Conservation (phyloP, 2,797 vertebrate species). For the Phoxinus dragarum region DNA sequence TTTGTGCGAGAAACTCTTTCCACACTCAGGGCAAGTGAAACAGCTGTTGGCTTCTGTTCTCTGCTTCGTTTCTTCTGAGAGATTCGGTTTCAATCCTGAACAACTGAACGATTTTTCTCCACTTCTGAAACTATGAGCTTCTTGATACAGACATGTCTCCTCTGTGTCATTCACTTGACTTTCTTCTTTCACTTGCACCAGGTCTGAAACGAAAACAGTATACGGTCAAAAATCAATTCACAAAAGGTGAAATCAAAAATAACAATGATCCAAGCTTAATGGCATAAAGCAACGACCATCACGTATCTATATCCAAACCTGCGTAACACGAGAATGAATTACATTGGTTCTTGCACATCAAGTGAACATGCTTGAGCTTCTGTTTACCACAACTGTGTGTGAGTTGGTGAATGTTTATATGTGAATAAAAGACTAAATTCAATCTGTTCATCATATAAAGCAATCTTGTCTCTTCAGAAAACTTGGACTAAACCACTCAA, state of each 20-base stretch:
- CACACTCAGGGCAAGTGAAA: neutral
- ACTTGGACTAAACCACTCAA: too few species aligned
- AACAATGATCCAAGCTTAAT: neutral
- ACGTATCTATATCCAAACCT: neutral
- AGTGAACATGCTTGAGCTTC: too few species aligned
- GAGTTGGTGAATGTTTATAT: too few species aligned
- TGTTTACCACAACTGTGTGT: too few species aligned
- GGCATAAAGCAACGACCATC: neutral
- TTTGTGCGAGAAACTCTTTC: constrained; percentile 13
- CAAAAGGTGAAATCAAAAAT: neutral
- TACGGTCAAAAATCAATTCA: neutral
- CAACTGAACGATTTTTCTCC: too few species aligned
- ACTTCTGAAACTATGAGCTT: neutral
- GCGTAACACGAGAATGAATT: too few species aligned
- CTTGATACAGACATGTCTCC: neutral
- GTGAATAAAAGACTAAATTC: too few species aligned
- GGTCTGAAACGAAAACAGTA: neutral
- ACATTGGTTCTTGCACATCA: too few species aligned
- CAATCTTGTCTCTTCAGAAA: too few species aligned
- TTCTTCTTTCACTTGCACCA: neutral
- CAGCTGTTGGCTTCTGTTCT: neutral
- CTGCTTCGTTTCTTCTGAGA: neutral
- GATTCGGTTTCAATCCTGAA: neutral
- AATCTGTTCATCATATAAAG: too few species aligned
- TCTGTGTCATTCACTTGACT: too few species aligned